Conservation (phyloP, 2,113 vertebrate genomes). For the Centropristis striata region DNA sequence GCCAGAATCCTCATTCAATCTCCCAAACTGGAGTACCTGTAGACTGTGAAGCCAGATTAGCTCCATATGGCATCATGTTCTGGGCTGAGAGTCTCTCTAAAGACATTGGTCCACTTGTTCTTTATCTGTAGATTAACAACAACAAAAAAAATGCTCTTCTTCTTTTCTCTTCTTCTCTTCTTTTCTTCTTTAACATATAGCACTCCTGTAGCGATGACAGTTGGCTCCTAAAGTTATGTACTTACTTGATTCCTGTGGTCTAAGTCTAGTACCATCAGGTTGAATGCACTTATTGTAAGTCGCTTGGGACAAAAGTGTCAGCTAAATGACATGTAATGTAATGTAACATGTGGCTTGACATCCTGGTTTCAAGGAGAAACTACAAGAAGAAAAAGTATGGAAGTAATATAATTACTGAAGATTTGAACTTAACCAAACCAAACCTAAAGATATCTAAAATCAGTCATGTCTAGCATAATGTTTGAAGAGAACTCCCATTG, state of each 20-base stretch:
- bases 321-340: too few species aligned
- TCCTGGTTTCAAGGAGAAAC: not conserved
- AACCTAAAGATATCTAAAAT: not conserved
- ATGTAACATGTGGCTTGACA: slow-evolving; percentile 24
- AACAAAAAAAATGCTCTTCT: too few species aligned
- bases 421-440: not conserved
- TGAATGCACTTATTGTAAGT: too few species aligned
- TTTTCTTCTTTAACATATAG: too few species aligned
- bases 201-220: too few species aligned
- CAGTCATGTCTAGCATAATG: not conserved
- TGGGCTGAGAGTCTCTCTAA: slow-evolving; percentile 35
- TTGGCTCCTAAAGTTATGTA: too few species aligned
- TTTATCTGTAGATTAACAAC: not conserved
- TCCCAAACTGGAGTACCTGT: slow-evolving; percentile 5
- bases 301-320: too few species aligned
- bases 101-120: slow-evolving; percentile 27
- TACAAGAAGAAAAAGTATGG: not conserved
- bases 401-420: not conserved
- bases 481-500: not conserved
- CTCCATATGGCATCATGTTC: slow-evolving; percentile 41
- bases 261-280: too few species aligned
- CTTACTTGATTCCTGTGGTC: too few species aligned
- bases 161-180: too few species aligned
- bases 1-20: slow-evolving; percentile 24
- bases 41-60: slow-evolving; percentile 26